Evolutionary conservation across 2,113 vertebrate species (phyloP).

Genomic region (Chaetura pelagica): DNA sequence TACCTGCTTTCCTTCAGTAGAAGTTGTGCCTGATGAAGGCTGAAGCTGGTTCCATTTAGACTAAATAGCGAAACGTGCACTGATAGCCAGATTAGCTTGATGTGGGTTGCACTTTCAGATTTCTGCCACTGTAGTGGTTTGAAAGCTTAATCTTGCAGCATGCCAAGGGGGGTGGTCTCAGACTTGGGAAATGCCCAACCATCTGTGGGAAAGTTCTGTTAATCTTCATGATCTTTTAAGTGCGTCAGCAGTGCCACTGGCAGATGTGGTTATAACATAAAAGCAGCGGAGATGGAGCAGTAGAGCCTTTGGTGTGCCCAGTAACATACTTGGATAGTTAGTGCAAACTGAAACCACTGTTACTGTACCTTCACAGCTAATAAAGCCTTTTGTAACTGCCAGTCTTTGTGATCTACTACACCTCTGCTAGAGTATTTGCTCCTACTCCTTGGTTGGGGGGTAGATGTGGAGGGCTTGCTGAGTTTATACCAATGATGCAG

Average conservation of each 20-base stretch:
- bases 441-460: background rate
- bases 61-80: background rate
- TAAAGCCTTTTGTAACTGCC: background rate
- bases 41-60: background rate
- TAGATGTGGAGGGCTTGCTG: background rate
- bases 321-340: background rate
- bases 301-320: background rate
- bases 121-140: background rate
- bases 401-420: background rate
- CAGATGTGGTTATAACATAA: background rate
- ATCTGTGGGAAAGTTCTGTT: background rate
- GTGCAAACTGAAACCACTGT: background rate
- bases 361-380: background rate
- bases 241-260: background rate
- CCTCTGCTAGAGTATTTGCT: background rate
- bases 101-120: background rate
- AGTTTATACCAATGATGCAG: background rate
- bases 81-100: background rate
- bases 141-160: background rate
- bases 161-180: background rate
- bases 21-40: background rate
- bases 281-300: background rate
- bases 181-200: background rate
- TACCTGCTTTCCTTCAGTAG: background rate
- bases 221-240: background rate